Base-by-base conservation (phyloP, 2,113 vertebrate genomes). In the Dermatemys mawii region DNA sequence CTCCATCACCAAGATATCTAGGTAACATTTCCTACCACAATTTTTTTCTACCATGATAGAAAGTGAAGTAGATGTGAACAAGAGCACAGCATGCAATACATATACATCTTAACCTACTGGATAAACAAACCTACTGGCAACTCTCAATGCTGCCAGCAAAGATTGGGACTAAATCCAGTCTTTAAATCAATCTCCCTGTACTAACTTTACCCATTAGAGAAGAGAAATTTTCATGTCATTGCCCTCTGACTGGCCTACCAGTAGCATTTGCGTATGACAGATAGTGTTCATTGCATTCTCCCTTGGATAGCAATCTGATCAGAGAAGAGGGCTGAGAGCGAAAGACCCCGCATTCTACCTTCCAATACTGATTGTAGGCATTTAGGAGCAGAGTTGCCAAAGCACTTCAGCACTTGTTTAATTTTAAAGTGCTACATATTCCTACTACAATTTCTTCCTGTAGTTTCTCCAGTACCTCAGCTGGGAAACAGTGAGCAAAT, bases 401-500 rank as follows among this genome's bases (percentile, higher is more conserved):
- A n/a, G 81, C 82, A 29, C 90, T 94, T 10, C 4, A 35, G 80
- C 54, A 87, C 81, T 3, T 11, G 63, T n/a, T 82, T 80, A 67
- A 70, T 92, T 88, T 81, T 53, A n/a, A 94, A 96, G 84, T 86
- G 92, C 75, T 86, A 1, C 51, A 4, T 51, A 4, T 90, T 96
- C 91, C 21, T 89, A 83, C 49, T 1, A 1, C 1, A 81, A 81
- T 75, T 70, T n/a, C 63, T 90, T 90, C 4, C 76, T 94, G 88
- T 87, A 83, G 92, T 75, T 89, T 80, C 84, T 93, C 94, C 90
- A 63, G 1, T 67, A 88, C 57, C 90, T 94, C 88, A 93, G 93
- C 93, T 93, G 86, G 27, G 91, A 78, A 86, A 86, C 90, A 49
- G 91, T 55, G 79, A 92, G 91, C 93, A 95, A 96, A 63, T 9